Base-by-base conservation (phyloP, 2,797 vertebrate genomes). In the Pseudocheirus occidentalis region DNA sequence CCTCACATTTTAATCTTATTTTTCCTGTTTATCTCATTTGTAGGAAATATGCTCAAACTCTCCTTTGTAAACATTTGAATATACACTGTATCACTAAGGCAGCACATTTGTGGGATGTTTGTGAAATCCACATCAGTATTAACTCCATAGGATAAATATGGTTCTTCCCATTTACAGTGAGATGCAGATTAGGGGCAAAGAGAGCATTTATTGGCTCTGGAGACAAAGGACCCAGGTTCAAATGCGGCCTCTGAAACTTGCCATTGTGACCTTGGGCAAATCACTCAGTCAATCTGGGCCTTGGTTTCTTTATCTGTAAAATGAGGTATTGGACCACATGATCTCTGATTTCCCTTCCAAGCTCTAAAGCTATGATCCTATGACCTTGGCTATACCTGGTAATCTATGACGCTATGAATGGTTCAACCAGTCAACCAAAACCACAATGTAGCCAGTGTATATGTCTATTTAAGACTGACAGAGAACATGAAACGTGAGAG, bases 361-460 rank as follows among this genome's bases (percentile, higher is more conserved):
- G n/a, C 18, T 81, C 40, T 81, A 24, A 46, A 46, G 40, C 40
- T 81, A 27, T 81, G 73, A 46, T 46, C 73, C 40, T 46, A 3
- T 81, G 73, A 81, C 11, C 73, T 40, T 73, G n/a, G 18, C 16
- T 40, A 14, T 3, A 12, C 4, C 16, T 73, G 18, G n/a, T 24
- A 40, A 81, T 40, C 6, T 81, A 12, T 24, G n/a, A 81, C 40
- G 1, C n/a, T 81, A 81, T 6, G 34, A 40, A 21, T 46, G 40
- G 73, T 81, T 81, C 1, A n/a, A 66, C 34, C 55, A 3, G 7
- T 4, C 6, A n/a, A 50, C n/a, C 24, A 14, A 56, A 21, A 0
- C 0, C 0, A 0, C 0, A 9, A 56, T 3, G 55, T 18, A 2
- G 21, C 16, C 13, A 0, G 10, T 52, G 0, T 52, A 0, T 31